Base-by-base conservation (phyloP, 1,140 invertebrate species). In the Cardiocondyla obscurior region DNA sequence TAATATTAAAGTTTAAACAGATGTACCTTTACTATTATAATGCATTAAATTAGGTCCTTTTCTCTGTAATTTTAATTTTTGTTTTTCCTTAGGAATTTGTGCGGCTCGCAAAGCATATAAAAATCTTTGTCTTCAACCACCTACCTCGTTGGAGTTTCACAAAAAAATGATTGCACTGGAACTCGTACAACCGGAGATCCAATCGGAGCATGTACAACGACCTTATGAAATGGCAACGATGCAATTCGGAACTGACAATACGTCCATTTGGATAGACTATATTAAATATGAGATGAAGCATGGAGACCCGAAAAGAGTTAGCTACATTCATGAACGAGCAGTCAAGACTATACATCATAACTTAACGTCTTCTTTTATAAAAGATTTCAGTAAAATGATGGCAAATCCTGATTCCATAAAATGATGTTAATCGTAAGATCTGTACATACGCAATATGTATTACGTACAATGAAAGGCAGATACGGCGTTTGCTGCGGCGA, bases 261-360 rank as follows among this genome's bases (percentile, higher is more conserved):
- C 90, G 65, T 94, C 95, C 86, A 90, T 96, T 12, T 96, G 96
- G 96, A 91, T 96, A 55, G 93, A 95, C 82, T 95, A 94, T 81
- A 93, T 96, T 16, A 92, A 91, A 28, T 95, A 96, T 85, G 95
- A 96, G 92, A 91, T 94, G 85, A 94, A 94, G 57, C 82, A 92
- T 46, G 95, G 95, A 1, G 92, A 95, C 51, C 85, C 93, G 0
- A 90, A 91, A 12, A 93, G 90, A 73, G 90, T 94, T 44, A 91
- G 92, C 3, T 83, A 89, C 0, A 86, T 96, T 19, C 93, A 95
- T 60, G 91, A 87, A 39, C 93, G 94, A 88, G 95, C 95, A 42
- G 89, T 95, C 3, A 94, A 94, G 85, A 93, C 89, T 14, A 89
- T 96, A 42, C 84, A 94, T 46, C 64, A 90, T 3, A 53, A 44